These are phyloP conservation scores for Chelidonichthys spinosus DNA, from an alignment of 2,797 vertebrate species.

Conservation along the genomic window DNA sequence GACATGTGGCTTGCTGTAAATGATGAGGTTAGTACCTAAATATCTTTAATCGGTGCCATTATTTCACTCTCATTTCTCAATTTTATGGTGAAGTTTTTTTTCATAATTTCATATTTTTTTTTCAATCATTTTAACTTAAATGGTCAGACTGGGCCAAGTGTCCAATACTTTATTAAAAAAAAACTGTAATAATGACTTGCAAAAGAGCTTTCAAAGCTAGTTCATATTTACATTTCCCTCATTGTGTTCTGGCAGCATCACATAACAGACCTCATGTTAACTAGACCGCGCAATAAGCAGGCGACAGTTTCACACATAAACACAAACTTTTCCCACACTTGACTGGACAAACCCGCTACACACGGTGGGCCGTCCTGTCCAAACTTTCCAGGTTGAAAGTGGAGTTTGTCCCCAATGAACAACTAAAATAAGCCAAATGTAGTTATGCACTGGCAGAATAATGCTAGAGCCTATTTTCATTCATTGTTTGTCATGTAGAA, in stretches of 20 bases:
- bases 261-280: background rate
- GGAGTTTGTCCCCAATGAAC: background rate
- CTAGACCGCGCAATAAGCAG: background rate
- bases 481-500: background rate
- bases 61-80: background rate
- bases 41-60: background rate
- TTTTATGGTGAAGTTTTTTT: background rate
- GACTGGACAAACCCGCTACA: background rate
- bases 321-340: background rate
- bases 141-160: background rate
- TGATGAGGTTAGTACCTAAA: background rate
- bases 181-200: slow-evolving; percentile 7
- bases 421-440: background rate
- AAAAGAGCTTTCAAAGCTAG: slow-evolving; percentile 4
- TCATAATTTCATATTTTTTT: background rate
- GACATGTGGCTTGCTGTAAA: background rate
- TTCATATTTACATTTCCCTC: background rate
- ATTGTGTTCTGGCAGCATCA: slow-evolving; percentile 6
- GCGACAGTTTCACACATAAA: background rate
- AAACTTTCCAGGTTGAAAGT: background rate
- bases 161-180: background rate
- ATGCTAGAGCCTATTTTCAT: background rate
- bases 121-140: background rate
- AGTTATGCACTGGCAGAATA: background rate
- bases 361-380: background rate